Base-by-base conservation (phyloP, 2,888 invertebrate genomes). In the Hirtodrosophila confusa region DNA sequence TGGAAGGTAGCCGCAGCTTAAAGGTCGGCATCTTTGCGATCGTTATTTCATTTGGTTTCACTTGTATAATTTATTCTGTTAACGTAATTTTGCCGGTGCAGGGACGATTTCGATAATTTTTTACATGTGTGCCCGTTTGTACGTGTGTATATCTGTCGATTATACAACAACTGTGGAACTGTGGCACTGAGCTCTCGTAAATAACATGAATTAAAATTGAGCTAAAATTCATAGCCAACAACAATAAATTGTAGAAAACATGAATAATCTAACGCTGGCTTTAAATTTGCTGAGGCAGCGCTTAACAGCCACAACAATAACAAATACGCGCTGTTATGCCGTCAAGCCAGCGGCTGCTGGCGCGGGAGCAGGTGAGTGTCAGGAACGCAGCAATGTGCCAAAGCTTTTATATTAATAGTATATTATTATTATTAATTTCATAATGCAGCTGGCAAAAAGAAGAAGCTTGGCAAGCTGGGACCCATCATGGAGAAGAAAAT, bases 401-500 rank as follows among this genome's bases (percentile, higher is more conserved):
- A 8, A 33, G 7, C n/a, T 2, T 50, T 2, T 50, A 29, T n/a
- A 1, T 4, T 31, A 27, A 39, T 11, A 56, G n/a, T n/a, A n/a
- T n/a, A n/a, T n/a, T 49, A 17, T 17, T 17, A 17, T 24, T 8
- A 48, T 31, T 33, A 17, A 8, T 36, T 31, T 27, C 3, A 12
- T 3, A 17, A n/a, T 40, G 50, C 44, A 60, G 80, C 67, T 8
- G 62, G 65, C 31, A 95, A 95, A 82, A 93, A 93, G 86, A 94
- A 94, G 89, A 94, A 94, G 87, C 86, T 91, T 0, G 94, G 94
- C 9, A 95, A 95, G 90, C 78, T 93, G 3, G 94, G 94, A 0
- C 93, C 93, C 2, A 86, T 93, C 8, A 92, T 94, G 84, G 95
- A 96, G 88, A 96, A 96, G 90, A 94, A 93, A 83, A 92, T 94